Evolutionary conservation across 2,797 vertebrate species (phyloP).

Genomic region (Propithecus deckenii): DNA sequence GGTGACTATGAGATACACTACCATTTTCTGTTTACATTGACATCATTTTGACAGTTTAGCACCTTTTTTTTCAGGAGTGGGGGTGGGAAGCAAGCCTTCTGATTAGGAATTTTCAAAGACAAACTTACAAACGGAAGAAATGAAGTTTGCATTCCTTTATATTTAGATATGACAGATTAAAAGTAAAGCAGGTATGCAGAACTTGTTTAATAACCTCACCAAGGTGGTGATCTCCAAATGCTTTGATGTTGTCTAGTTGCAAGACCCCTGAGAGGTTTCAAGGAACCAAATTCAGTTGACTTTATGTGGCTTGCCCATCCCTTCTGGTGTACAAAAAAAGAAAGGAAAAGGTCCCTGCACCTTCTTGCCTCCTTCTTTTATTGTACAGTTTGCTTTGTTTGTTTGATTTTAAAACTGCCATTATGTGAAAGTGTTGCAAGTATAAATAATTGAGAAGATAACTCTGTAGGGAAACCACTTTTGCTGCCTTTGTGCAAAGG

Average conservation of each 20-base stretch:
- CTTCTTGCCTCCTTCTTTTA: constrained; percentile 88
- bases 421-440: constrained; percentile 87
- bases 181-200: constrained; percentile 63
- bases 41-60: constrained; percentile 75
- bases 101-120: constrained; percentile 78
- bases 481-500: constrained; percentile 85
- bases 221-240: constrained; percentile 65
- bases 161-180: constrained; percentile 74
- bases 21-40: constrained; percentile 73
- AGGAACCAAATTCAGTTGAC: constrained; percentile 84
- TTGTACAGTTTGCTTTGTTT: constrained; percentile 90
- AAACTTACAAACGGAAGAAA: constrained; percentile 78
- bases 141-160: constrained; percentile 73
- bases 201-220: constrained; percentile 66
- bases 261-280: constrained; percentile 77
- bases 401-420: constrained; percentile 87
- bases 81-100: constrained; percentile 4
- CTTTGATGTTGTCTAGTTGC: constrained; percentile 78
- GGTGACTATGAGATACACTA: constrained; percentile 56
- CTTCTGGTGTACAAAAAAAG: constrained; percentile 80
- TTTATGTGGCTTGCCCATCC: constrained; percentile 82
- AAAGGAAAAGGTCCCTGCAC: constrained; percentile 75
- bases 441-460: constrained; percentile 93
- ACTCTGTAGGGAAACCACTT: constrained; percentile 87
- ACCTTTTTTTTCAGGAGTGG: background rate